Percentiles rank a stretch among this genome's conserved stretches.
Evolutionary conservation across 2,113 vertebrate genomes (phyloP).

Genomic region (Tenrec ecaudatus): DNA sequence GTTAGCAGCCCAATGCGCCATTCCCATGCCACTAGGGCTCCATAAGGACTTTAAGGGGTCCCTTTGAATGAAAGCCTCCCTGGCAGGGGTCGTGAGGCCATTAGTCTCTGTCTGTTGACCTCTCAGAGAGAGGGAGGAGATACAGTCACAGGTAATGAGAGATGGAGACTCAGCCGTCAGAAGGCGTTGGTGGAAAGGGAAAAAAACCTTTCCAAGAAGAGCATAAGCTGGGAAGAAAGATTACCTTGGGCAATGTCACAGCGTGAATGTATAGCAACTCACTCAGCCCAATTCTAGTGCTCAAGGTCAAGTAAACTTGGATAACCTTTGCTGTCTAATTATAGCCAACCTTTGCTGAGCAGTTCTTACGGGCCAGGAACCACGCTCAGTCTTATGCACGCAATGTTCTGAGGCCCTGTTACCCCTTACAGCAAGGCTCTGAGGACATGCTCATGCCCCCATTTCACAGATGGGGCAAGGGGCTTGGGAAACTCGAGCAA

Average conservation of each 20-base stretch:
- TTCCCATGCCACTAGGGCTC: too few species aligned
- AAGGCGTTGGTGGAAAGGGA: not conserved
- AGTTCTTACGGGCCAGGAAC: not conserved
- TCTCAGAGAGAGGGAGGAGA: not conserved
- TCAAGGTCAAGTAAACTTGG: not conserved
- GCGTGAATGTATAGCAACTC: not conserved
- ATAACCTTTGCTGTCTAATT: too few species aligned
- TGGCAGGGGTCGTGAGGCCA: not conserved
- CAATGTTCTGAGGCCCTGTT: not conserved
- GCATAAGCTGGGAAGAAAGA: not conserved
- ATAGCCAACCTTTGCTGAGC: fast-evolving
- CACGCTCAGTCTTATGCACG: not conserved
- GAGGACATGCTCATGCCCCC: not conserved
- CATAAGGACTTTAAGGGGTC: not conserved
- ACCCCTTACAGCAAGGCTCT: not conserved
- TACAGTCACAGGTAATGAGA: not conserved
- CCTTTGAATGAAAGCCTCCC: not conserved
- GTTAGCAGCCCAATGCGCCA: too few species aligned
- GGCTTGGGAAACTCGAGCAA: not conserved
- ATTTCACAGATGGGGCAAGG: not conserved
- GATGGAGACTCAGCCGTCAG: not conserved
- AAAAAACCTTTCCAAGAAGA: not conserved
- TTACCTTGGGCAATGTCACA: fast-evolving
- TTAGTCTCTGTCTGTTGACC: not conserved
- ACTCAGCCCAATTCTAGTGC: not conserved